Percentiles rank a stretch among this genome's conserved stretches.
Conservation (phyloP, 2,797 vertebrate genomes). For the Morelia viridis region DNA sequence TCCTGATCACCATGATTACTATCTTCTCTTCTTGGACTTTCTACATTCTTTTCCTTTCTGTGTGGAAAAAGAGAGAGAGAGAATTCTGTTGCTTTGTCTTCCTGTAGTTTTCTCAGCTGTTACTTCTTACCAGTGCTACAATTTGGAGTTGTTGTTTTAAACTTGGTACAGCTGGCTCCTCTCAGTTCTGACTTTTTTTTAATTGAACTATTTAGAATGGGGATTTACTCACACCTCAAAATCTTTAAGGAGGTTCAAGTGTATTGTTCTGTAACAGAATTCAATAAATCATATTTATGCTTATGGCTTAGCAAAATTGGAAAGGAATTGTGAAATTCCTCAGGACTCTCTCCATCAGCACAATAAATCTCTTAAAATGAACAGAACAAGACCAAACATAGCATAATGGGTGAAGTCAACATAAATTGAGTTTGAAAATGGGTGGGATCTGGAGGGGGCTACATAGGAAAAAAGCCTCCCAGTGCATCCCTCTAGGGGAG, state of each 20-base stretch:
- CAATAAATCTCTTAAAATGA: background rate
- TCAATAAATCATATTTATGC: background rate
- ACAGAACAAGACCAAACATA: background rate
- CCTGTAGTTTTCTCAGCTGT: too few species aligned
- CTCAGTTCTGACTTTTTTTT: background rate
- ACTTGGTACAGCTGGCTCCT: too few species aligned
- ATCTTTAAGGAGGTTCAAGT: background rate
- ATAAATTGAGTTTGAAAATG: too few species aligned
- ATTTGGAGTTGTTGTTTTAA: too few species aligned
- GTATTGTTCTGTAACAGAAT: background rate
- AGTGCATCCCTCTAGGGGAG: background rate
- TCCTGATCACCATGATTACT: background rate
- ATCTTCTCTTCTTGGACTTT: background rate
- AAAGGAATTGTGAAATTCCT: background rate
- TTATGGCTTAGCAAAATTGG: background rate
- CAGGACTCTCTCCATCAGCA: background rate
- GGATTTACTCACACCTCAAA: background rate
- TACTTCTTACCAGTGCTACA: too few species aligned
- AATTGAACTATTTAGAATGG: background rate
- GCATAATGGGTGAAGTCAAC: background rate
- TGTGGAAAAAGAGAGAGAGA: background rate
- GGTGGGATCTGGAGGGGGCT: too few species aligned
- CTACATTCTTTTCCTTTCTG: background rate
- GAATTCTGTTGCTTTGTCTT: background rate
- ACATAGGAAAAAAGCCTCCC: background rate